phyloP scores from a whole-genome alignment of 2,113 vertebrate genomes.

The Pygathrix nemaeus region DNA sequence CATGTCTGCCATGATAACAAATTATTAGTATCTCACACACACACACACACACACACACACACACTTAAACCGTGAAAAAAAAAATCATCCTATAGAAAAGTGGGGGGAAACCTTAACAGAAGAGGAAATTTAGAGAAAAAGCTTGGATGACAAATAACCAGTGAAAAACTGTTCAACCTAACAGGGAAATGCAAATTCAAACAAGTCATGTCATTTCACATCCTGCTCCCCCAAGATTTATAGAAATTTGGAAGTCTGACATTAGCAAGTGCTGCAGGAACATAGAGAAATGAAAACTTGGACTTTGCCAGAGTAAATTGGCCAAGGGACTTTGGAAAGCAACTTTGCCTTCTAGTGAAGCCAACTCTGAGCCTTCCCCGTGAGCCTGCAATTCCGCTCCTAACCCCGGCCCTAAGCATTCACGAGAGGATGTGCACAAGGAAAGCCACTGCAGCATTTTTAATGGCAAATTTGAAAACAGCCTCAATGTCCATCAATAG shows the following conservation, averaged over 20 bases:
- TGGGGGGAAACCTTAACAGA: neutral
- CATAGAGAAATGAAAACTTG: accelerated
- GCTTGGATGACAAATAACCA: too few species aligned
- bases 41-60: too few species aligned
- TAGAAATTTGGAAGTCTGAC: neutral
- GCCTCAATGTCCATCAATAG: too few species aligned
- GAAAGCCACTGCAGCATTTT: accelerated
- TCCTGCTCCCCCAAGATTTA: neutral
- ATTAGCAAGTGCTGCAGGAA: accelerated
- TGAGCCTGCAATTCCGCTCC: neutral
- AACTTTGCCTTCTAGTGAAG: neutral
- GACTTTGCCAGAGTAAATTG: accelerated
- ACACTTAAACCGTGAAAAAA: neutral
- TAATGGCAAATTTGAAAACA: too few species aligned
- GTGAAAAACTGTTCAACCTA: accelerated
- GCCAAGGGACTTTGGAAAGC: too few species aligned
- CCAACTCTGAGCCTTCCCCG: neutral
- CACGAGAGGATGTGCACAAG: accelerated
- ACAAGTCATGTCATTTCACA: accelerated
- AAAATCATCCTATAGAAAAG: neutral
- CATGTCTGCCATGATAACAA: neutral
- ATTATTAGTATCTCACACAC: too few species aligned
- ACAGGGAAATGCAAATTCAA: neutral
- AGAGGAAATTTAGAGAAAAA: accelerated
- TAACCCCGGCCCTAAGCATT: accelerated